Base-by-base conservation (phyloP, 92 coral and sea anemone genomes). In the Actinostola sp. region DNA sequence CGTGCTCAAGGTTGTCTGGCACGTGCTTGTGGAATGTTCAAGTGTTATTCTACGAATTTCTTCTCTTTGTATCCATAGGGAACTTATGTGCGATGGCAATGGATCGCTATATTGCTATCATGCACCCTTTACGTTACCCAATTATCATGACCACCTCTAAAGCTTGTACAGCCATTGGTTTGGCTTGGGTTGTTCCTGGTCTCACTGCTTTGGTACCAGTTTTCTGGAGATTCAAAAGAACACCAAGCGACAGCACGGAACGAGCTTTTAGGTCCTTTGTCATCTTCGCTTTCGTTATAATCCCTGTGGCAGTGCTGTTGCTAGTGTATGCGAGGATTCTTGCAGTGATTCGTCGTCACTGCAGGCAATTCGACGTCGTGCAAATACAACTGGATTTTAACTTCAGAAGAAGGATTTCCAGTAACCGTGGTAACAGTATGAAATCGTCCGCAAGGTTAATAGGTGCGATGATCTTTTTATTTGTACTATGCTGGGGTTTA, bases 61-160 rank as follows among this genome's bases (percentile, higher is more conserved):
- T 84, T 38, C 80, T 87, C 42, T 82, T 77, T 65, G 75, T 73
- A 0, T 87, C 92, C 53, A 78, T 87, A n/a, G 71, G 71, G n/a
- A 74, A 79, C 53, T 70, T 87, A 16, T 82, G 85, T 51, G 82
- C 76, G 20, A 67, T 87, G 79, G 77, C 88, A 20, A 34, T 82
- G 38, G 92, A 87, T 50, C 83, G 92, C 17, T 87, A 71, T 46
- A 31, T 83, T 30, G 83, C 78, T 34, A 79, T 87, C 23, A 66
- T 82, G 12, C 61, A 66, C 26, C 92, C 92, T 5, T 72, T 87
- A 9, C 41, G 66, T 23, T 82, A 81, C 55, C 79, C 51, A 3
- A 41, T n/a, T 59, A 50, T 53, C 53, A 72, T 81, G 66, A 81
- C 79, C 6, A 59, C 67, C 2, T 31, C 14, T 19, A 33, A 31